These are phyloP conservation scores for Dryas iulia DNA, from an alignment of 1,140 invertebrate genomes.

Conservation along the genomic window DNA sequence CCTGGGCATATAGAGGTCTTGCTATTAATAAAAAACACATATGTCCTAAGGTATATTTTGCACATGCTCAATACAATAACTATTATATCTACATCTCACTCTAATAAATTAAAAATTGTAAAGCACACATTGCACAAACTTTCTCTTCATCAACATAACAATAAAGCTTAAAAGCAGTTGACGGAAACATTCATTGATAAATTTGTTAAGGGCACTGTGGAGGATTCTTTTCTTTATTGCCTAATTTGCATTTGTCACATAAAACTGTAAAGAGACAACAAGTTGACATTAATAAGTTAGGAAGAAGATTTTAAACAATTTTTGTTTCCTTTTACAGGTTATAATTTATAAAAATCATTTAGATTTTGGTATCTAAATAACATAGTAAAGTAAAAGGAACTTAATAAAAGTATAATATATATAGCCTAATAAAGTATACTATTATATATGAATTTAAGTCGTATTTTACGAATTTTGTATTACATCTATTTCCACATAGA, in stretches of 20 bases:
- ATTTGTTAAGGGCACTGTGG: conserved; percentile 28
- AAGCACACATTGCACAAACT: conserved; percentile 23
- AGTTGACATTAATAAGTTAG: background rate
- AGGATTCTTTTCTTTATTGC: conserved; percentile 24
- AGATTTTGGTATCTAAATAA: too few species aligned
- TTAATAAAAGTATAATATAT: too few species aligned
- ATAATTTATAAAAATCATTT: too few species aligned
- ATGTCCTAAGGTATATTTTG: background rate
- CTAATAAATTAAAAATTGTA: background rate
- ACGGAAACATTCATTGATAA: conserved; percentile 50
- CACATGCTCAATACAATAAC: background rate
- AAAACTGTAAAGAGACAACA: background rate
- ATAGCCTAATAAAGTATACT: too few species aligned
- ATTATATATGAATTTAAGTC: too few species aligned
- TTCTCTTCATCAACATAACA: conserved; percentile 62
- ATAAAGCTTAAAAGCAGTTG: conserved; percentile 27
- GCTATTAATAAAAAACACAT: background rate
- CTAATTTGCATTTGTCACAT: conserved; percentile 33
- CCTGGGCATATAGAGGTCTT: too few species aligned
- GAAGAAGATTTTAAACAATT: background rate
- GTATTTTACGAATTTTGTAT: too few species aligned
- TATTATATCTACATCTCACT: background rate
- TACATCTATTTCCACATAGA: too few species aligned
- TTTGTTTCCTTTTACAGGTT: background rate
- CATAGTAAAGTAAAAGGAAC: too few species aligned